phyloP scores from a whole-genome alignment of 2,888 invertebrate species.

The Parnassius orleans region DNA sequence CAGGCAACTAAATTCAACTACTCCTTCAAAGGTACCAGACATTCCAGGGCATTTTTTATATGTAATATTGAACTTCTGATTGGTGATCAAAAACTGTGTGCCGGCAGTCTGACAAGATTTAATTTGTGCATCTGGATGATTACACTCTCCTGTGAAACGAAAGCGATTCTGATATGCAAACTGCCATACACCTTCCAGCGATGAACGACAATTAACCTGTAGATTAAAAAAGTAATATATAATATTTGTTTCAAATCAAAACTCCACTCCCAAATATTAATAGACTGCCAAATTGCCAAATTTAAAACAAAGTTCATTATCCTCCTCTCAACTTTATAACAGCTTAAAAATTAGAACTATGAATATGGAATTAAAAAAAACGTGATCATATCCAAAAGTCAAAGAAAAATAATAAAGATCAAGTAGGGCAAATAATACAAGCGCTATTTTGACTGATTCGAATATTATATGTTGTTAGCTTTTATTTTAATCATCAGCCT shows the following conservation, averaged over 20 bases:
- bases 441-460: too few species aligned
- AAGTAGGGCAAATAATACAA: too few species aligned
- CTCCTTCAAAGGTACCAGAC: slow-evolving; percentile 94
- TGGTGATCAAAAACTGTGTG: slow-evolving; percentile 96
- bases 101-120: slow-evolving; percentile 97
- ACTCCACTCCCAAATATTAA: not conserved
- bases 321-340: too few species aligned
- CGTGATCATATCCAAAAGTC: too few species aligned
- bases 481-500: too few species aligned
- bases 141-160: slow-evolving; percentile 95
- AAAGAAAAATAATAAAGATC: too few species aligned
- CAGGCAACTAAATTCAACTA: slow-evolving; percentile 94
- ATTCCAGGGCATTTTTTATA: slow-evolving; percentile 94
- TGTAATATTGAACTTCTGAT: slow-evolving; percentile 97
- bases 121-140: slow-evolving; percentile 93
- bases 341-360: too few species aligned
- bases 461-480: too few species aligned
- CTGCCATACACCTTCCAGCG: slow-evolving; percentile 97
- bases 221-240: slow-evolving; percentile 22
- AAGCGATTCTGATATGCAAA: slow-evolving; percentile 95
- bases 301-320: too few species aligned
- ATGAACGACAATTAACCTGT: slow-evolving; percentile 92
- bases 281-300: not conserved
- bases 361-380: too few species aligned
- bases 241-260: not conserved